Evolutionary conservation across 92 coral and sea anemone species (phyloP).

Genomic region (Palythoa grandiflora): DNA sequence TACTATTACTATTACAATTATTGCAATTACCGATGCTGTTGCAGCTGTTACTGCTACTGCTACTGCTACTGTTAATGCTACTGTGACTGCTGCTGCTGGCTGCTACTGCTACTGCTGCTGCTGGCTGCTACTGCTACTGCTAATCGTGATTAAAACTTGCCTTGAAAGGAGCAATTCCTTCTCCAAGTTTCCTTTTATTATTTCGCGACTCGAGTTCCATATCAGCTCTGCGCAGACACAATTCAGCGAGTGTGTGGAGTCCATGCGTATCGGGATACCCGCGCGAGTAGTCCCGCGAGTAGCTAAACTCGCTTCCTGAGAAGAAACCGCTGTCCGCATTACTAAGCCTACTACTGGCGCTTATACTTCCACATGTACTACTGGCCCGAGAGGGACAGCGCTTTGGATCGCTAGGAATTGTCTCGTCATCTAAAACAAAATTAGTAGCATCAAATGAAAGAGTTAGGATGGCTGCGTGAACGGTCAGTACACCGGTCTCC

Average conservation of each 20-base stretch:
- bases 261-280: conserved; percentile 62
- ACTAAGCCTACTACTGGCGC: conserved; percentile 30
- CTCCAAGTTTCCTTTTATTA: conserved; percentile 2
- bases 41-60: too few relatives aligned
- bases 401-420: background rate
- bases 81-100: too few relatives aligned
- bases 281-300: conserved; percentile 32
- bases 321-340: conserved; percentile 25
- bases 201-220: conserved; percentile 62
- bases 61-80: too few relatives aligned
- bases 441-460: background rate
- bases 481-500: too few relatives aligned
- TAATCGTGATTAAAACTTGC: background rate
- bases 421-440: conserved; percentile 8
- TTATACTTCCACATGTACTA: conserved; percentile 20
- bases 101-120: too few relatives aligned
- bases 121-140: too few relatives aligned
- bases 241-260: conserved; percentile 96
- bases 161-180: conserved; percentile 36
- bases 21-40: too few relatives aligned
- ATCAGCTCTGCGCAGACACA: conserved; percentile 90
- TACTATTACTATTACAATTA: too few relatives aligned
- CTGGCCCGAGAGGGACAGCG: conserved; percentile 12
- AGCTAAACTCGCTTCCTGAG: conserved; percentile 19
- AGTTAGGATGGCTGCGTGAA: too few relatives aligned